Conservation (phyloP, 2,797 vertebrate species). For the Micrastur ruficollis region DNA sequence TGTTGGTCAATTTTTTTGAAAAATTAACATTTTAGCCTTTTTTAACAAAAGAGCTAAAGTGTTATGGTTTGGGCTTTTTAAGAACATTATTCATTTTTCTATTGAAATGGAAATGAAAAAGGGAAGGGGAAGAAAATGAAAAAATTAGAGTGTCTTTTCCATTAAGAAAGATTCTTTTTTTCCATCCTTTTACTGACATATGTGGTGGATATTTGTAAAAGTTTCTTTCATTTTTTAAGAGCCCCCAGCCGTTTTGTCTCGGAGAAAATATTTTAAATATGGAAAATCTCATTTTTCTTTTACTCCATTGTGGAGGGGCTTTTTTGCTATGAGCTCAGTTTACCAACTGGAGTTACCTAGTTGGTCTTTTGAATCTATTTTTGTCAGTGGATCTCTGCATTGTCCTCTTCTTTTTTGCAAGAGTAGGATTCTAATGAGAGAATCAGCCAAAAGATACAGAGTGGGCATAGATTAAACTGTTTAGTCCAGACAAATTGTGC, state of each 20-base stretch:
- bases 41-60: background rate
- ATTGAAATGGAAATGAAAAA: constrained; percentile 27
- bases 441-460: background rate
- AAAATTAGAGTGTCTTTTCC: background rate
- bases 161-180: constrained; percentile 8
- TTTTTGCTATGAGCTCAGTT: background rate
- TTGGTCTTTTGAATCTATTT: background rate
- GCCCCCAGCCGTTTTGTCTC: background rate
- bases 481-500: background rate
- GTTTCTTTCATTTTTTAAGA: background rate
- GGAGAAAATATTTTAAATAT: background rate
- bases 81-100: background rate
- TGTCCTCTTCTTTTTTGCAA: background rate
- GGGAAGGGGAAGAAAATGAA: background rate
- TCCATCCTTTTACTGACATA: background rate
- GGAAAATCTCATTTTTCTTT: background rate
- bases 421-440: background rate
- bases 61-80: background rate
- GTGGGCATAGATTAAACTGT: background rate
- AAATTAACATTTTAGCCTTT: background rate
- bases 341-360: background rate
- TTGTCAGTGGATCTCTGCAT: background rate
- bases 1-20: background rate
- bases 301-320: background rate
- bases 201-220: background rate